Percentiles rank a stretch among this genome's conserved stretches.
Evolutionary conservation across 2,888 invertebrate species (phyloP).

Genomic region (Cantharis rufa): DNA sequence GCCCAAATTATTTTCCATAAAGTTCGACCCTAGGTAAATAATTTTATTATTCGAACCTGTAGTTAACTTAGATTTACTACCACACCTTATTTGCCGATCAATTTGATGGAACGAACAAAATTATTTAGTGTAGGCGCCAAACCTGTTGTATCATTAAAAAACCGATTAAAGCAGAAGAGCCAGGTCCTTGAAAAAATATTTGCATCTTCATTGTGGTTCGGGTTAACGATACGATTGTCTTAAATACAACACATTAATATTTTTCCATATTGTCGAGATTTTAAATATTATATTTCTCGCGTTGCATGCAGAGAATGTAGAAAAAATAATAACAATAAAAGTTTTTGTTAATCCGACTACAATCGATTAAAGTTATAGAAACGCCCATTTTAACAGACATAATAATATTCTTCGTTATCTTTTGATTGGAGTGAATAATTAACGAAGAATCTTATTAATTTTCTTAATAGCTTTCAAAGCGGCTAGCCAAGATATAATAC

Average conservation of each 20-base stretch:
- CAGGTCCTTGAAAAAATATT: neutral
- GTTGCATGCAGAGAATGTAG: too few relatives aligned
- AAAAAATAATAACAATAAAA: too few relatives aligned
- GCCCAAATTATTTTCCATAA: neutral
- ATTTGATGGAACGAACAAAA: neutral
- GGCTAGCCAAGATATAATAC: neutral
- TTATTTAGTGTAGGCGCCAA: conserved; percentile 2
- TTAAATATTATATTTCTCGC: too few relatives aligned
- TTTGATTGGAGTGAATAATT: neutral
- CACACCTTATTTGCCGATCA: neutral
- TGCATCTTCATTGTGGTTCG: neutral
- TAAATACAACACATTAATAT: neutral
- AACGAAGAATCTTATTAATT: neutral
- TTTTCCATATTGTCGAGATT: too few relatives aligned
- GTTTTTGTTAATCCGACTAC: too few relatives aligned
- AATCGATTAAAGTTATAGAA: too few relatives aligned
- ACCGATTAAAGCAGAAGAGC: neutral
- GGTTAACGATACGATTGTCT: neutral
- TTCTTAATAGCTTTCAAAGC: neutral
- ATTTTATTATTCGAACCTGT: neutral
- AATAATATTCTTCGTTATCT: neutral
- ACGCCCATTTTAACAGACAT: too few relatives aligned
- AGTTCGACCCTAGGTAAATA: neutral
- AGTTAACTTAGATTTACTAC: neutral
- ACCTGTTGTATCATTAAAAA: neutral